A percentile compares a stretch with the other conserved stretches of the same genome.
Evolutionary conservation across 2,113 vertebrate species (phyloP).

Genomic region (Sula dactylatra): DNA sequence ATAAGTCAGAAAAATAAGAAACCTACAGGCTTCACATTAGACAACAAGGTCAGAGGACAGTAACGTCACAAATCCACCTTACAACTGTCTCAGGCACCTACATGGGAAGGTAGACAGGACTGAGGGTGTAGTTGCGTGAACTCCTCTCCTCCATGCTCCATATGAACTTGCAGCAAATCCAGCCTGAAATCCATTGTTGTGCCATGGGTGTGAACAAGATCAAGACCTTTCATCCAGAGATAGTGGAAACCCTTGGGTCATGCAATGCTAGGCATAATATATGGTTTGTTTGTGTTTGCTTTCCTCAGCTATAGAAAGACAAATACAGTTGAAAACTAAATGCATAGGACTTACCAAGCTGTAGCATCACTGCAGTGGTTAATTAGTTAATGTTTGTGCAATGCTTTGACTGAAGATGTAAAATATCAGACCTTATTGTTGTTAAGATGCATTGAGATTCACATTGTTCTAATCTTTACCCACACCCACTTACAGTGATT

Average conservation of each 20-base stretch:
- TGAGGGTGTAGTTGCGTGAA: not conserved
- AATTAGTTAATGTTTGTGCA: not conserved
- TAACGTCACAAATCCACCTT: not conserved
- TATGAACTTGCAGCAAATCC: not conserved
- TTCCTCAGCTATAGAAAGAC: not conserved
- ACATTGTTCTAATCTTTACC: not conserved
- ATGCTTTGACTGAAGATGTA: not conserved
- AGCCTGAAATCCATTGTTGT: not conserved
- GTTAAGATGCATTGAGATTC: not conserved
- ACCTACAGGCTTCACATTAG: not conserved
- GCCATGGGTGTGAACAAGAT: fast-evolving
- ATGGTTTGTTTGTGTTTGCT: not conserved
- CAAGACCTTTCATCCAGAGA: not conserved
- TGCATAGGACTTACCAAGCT: not conserved
- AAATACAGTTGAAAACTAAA: not conserved
- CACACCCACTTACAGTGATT: not conserved
- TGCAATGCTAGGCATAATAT: not conserved
- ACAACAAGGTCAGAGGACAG: not conserved
- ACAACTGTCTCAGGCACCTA: not conserved
- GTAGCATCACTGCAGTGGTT: not conserved
- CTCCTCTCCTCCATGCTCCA: not conserved
- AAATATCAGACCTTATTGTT: not conserved
- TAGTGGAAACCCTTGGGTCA: not conserved
- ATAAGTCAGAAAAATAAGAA: not conserved
- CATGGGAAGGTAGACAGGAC: not conserved